Base-by-base conservation (phyloP, 2,113 vertebrate genomes). In the Mystacornis crossleyi region DNA sequence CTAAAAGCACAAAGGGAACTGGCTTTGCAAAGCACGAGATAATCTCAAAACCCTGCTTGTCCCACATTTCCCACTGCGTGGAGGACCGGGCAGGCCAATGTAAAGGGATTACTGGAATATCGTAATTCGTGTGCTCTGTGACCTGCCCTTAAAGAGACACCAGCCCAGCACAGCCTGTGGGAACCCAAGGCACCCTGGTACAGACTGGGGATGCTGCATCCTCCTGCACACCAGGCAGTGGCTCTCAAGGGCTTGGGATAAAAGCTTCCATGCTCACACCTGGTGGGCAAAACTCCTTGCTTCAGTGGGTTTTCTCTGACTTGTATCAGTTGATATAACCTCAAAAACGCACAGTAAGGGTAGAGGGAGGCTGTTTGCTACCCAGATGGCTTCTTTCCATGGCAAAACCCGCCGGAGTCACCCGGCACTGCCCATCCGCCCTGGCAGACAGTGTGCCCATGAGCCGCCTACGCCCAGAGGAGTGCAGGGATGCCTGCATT, bases 11-110 rank as follows among this genome's bases (percentile, higher is more conserved):
- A 92, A 66, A 88, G 65, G 51, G 61, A 92, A 67, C 50, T 31
- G 61, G 78, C 90, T 87, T 77, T 88, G 55, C 88, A 92, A 78
- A 96, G 77, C 92, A 65, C 0, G 15, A 66, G 89, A 87, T 95
- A 95, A 96, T 96, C 93, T 77, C 92, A 92, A 95, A 97, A 92
- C 88, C 93, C 71, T 78, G 86, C 89, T 73, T 93, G 94, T 95
- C 95, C 96, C 93, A 93, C 93, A 96, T 97, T 95, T 73, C 57
- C 48, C 0, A 9, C 34, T 61, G 84, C 0, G 0, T 29, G 42
- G 90, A 81, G 75, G 85, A 82, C 7, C 0, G 14, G 86, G 79
- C 70, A 77, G 86, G 53, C 66, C 85, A 28, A 2, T 7, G 33
- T 3, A 6, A 83, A 95, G 82, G 57, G 96, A 96, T 92, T 96